These are phyloP conservation scores for Netta rufina DNA, from an alignment of 2,797 vertebrate genomes.

Conservation along the genomic window DNA sequence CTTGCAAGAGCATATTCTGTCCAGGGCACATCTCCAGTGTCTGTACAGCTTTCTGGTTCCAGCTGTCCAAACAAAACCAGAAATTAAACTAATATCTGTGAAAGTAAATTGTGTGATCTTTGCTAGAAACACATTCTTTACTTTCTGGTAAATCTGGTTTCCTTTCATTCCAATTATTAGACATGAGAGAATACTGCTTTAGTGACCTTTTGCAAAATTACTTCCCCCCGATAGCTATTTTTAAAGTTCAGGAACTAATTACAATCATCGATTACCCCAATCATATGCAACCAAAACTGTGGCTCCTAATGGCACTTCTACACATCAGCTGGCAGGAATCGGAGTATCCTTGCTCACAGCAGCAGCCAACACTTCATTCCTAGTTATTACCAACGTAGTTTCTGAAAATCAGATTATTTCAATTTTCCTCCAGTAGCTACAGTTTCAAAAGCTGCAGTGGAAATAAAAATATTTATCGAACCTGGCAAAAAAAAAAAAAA, in stretches of 20 bases:
- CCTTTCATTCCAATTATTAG: slow-evolving; percentile 1
- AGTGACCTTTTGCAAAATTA: neutral
- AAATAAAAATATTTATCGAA: neutral
- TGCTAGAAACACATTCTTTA: neutral
- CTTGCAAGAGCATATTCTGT: neutral
- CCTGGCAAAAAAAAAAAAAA: neutral
- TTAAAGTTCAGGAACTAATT: slow-evolving; percentile 21
- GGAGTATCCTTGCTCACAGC: neutral
- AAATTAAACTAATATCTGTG: neutral
- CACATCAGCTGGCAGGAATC: neutral
- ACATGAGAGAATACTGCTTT: neutral
- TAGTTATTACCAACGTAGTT: slow-evolving; percentile 10
- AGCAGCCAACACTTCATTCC: neutral
- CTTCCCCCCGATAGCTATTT: neutral
- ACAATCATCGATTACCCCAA: neutral
- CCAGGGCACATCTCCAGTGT: neutral
- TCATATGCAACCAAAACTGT: neutral
- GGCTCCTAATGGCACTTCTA: neutral
- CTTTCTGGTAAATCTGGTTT: neutral
- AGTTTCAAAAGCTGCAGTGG: neutral
- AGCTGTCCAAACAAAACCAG: slow-evolving; percentile 36
- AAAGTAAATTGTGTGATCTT: neutral
- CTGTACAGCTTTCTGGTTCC: neutral
- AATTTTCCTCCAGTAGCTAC: neutral
- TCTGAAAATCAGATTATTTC: neutral